A percentile compares a stretch with the other conserved stretches of the same genome.
Conservation (phyloP, 2,113 vertebrate genomes). For the Bubo bubo region DNA sequence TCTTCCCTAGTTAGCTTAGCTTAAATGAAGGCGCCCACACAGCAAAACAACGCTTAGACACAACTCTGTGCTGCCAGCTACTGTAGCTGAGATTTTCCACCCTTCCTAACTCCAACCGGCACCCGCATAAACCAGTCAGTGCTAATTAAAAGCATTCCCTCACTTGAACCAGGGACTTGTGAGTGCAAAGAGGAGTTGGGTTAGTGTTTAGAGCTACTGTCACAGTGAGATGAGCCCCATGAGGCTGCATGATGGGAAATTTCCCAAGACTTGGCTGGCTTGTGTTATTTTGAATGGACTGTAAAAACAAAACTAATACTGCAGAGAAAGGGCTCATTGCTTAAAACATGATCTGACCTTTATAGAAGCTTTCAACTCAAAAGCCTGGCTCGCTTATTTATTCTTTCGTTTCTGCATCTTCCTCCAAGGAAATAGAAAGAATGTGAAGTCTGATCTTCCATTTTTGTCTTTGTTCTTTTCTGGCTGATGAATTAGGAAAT, state of each 20-base stretch:
- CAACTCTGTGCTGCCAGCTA: neutral
- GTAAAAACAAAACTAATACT: conserved; percentile 37
- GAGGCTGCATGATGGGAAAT: neutral
- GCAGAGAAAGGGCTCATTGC: conserved; percentile 9
- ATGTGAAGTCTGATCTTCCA: neutral
- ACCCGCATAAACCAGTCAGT: neutral
- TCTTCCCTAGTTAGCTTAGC: conserved; percentile 38
- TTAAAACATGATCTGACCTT: conserved; percentile 44
- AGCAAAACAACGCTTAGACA: conserved; percentile 23
- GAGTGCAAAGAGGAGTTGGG: neutral
- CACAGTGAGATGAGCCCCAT: neutral
- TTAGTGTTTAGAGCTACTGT: conserved; percentile 45
- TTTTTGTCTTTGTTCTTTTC: conserved; percentile 14
- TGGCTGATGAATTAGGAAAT: neutral
- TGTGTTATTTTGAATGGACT: neutral
- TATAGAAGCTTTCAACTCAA: neutral
- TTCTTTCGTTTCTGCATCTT: conserved; percentile 27
- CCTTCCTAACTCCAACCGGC: neutral
- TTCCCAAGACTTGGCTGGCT: conserved; percentile 39
- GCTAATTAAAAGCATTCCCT: conserved; percentile 48
- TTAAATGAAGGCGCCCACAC: neutral
- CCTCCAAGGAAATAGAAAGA: neutral
- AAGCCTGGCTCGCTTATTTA: neutral
- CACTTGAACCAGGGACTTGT: neutral
- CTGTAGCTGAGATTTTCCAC: conserved; percentile 41